Conservation (phyloP, 1,140 invertebrate species). For the Pristionchus pacificus region DNA sequence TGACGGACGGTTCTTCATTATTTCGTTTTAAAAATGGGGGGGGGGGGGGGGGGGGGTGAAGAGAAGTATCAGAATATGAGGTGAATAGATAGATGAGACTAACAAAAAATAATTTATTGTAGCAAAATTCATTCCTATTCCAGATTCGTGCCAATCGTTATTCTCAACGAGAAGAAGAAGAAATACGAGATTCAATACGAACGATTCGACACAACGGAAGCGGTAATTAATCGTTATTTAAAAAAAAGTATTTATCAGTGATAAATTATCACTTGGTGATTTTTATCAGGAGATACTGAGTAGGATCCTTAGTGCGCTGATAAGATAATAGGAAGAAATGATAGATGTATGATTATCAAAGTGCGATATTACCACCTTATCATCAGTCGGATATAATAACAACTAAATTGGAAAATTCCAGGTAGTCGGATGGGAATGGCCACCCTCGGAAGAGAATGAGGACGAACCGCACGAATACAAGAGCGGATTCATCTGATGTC, state of each 20-base stretch:
- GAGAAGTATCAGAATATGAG: slow-evolving; percentile 8
- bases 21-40: too few relatives aligned
- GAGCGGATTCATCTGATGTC: neutral
- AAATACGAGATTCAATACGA: slow-evolving; percentile 63
- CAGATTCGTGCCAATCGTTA: slow-evolving; percentile 59
- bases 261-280: too few relatives aligned
- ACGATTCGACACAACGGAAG: slow-evolving; percentile 61
- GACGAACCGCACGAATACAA: neutral
- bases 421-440: neutral
- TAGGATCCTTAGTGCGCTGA: too few relatives aligned
- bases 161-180: slow-evolving; percentile 60
- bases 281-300: too few relatives aligned
- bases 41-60: too few relatives aligned
- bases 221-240: slow-evolving; percentile 15
- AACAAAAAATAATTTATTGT: slow-evolving; percentile 11
- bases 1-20: neutral
- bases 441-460: neutral
- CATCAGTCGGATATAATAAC: too few relatives aligned
- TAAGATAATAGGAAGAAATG: too few relatives aligned
- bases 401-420: neutral
- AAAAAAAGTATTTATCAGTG: too few relatives aligned
- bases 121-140: slow-evolving; percentile 21
- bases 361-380: too few relatives aligned
- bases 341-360: too few relatives aligned
- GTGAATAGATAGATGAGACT: slow-evolving; percentile 1